Evolutionary conservation across 2,113 vertebrate species (phyloP), one percentile per base, ranked within the genome.

Genomic region (Globicephala melas): DNA sequence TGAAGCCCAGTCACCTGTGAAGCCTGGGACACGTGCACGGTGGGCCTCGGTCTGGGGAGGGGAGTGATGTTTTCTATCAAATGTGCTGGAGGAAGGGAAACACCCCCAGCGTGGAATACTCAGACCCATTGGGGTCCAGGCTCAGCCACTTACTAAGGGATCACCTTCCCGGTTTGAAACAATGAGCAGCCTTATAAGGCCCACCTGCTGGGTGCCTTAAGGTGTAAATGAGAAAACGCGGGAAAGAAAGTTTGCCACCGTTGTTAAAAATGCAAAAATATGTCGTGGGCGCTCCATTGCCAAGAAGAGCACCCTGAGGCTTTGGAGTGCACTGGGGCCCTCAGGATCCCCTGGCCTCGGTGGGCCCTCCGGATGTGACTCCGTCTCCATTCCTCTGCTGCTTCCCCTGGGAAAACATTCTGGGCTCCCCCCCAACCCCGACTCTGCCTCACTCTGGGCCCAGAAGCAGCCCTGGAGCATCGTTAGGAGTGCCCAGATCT

Each of bases 21-120:
- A 23, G 9, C 10, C 53, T 1, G 0, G 71, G 55, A 17, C 21
- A 2, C 4, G 4, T 5, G 8, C 5, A 1, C 2, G 2, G 28
- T 41, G 58, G 38, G 60, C 63, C 60, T 62, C 1, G 0, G 1
- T 28, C 36, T 41, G 17, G 70, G 74, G 47, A 80, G 60, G 36
- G n/a, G n/a, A 77, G 62, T 31, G 47, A 11, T 38, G n/a, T 17
- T 92, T 31, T 28, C 83, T 84, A 65, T 44, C 68, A 25, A 23
- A 55, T 44, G 55, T 15, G 20, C 44, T 50, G n/a, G 62, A 36
- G 26, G 9, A n/a, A 23, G 38, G 11, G 36, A 7, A 79, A 44
- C 23, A 44, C 23, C 3, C 73, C 12, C 17, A 13, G 65, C 3
- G 0, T 17, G 41, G 65, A 55, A 6, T 23, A 50, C 68, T 17